Evolutionary conservation across 2,113 vertebrate genomes (phyloP).

Genomic region (Alosa alosa): DNA sequence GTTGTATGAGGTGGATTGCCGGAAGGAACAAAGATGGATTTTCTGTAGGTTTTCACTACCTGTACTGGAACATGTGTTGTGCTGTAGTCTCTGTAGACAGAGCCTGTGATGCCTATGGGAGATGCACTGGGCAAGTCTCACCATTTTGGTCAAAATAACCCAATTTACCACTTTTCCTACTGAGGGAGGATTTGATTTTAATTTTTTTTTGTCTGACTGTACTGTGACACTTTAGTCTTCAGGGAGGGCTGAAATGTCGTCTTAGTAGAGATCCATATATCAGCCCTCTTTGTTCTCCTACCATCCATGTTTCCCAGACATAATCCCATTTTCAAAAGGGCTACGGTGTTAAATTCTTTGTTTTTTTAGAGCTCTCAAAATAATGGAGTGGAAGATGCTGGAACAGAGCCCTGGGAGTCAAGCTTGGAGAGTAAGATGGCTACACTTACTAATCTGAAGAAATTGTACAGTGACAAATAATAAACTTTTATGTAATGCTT

Average conservation of each 20-base stretch:
- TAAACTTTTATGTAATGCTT: slow-evolving; percentile 63
- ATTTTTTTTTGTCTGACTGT: slow-evolving; percentile 37
- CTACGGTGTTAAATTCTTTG: slow-evolving; percentile 57
- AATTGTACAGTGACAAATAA: slow-evolving; percentile 70
- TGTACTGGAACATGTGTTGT: not conserved
- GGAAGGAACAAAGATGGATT: not conserved
- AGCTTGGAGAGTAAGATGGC: slow-evolving; percentile 41
- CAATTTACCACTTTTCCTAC: not conserved
- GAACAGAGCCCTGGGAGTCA: slow-evolving; percentile 27
- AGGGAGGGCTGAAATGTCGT: not conserved
- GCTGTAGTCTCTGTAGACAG: slow-evolving; percentile 1
- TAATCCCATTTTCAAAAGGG: slow-evolving; percentile 39
- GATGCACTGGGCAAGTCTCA: not conserved
- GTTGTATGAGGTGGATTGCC: not conserved
- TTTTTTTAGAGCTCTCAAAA: slow-evolving; percentile 47
- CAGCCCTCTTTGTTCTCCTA: slow-evolving; percentile 20
- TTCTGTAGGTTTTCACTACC: not conserved
- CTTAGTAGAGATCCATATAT: slow-evolving; percentile 10
- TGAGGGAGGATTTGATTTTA: slow-evolving; percentile 14
- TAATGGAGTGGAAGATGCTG: slow-evolving; percentile 43
- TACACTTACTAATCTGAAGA: slow-evolving; percentile 56
- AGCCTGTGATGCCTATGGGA: not conserved
- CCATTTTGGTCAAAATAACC: not conserved
- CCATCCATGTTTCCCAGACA: slow-evolving; percentile 19
- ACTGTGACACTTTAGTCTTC: slow-evolving; percentile 26